These are phyloP conservation scores for Sinocyclocheilus grahami DNA, from an alignment of 2,113 vertebrate species.

Conservation along the genomic window DNA sequence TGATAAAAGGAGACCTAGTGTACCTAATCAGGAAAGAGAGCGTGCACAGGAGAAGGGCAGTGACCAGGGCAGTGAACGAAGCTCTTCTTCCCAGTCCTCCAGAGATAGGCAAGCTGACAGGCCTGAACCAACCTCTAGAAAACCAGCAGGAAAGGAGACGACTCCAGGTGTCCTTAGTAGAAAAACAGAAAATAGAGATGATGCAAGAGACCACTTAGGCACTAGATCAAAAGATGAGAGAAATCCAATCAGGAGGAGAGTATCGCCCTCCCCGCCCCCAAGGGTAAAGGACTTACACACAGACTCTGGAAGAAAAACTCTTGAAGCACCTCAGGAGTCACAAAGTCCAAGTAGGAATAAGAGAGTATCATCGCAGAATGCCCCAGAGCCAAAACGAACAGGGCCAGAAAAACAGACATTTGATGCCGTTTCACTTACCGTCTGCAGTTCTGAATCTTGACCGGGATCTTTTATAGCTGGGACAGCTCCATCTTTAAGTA, in stretches of 20 bases:
- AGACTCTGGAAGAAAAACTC: slow-evolving; percentile 60
- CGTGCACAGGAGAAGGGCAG: slow-evolving; percentile 68
- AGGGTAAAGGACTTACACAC: slow-evolving; percentile 72
- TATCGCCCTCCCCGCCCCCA: slow-evolving; percentile 72
- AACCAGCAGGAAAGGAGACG: slow-evolving; percentile 73
- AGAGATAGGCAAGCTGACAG: slow-evolving; percentile 80
- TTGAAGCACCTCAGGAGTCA: slow-evolving; percentile 56
- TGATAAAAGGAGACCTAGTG: slow-evolving; percentile 56
- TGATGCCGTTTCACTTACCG: too few relatives aligned
- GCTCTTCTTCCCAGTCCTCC: slow-evolving; percentile 71
- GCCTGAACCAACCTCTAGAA: slow-evolving; percentile 67
- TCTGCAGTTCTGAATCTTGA: too few relatives aligned
- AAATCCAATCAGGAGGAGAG: slow-evolving; percentile 73
- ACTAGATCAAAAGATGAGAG: slow-evolving; percentile 78
- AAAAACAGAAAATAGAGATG: slow-evolving; percentile 63
- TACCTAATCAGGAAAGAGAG: slow-evolving; percentile 68
- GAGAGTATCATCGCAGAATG: slow-evolving; percentile 67
- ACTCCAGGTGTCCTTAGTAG: slow-evolving; percentile 69
- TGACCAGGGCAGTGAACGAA: slow-evolving; percentile 74
- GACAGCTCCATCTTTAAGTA: too few relatives aligned
- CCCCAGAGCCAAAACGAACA: slow-evolving; percentile 69
- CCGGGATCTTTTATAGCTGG: too few relatives aligned
- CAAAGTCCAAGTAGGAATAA: slow-evolving; percentile 74
- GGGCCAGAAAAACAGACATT: slow-evolving; percentile 59
- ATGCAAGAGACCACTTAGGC: slow-evolving; percentile 72